phyloP scores from a whole-genome alignment of 2,113 vertebrate species.

The Halichoerus grypus region DNA sequence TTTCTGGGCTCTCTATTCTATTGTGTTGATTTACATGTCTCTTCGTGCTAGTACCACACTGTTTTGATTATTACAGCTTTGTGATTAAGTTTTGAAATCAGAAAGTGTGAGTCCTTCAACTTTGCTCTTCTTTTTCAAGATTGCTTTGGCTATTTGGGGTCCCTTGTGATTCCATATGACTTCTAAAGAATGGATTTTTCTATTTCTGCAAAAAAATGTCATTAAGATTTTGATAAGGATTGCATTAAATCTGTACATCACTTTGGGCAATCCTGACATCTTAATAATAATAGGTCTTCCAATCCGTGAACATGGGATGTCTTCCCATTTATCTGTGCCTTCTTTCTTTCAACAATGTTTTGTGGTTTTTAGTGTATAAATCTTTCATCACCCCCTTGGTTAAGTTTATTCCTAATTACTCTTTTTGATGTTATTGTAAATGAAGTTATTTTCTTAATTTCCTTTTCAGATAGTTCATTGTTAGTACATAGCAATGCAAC shows the following conservation, averaged over 20 bases:
- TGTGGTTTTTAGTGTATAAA: neutral
- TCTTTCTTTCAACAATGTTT: neutral
- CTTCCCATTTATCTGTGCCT: neutral
- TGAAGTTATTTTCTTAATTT: neutral
- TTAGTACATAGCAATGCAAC: neutral
- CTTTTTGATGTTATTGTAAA: neutral
- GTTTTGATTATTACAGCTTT: neutral
- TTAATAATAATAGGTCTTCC: neutral
- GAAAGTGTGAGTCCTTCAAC: neutral
- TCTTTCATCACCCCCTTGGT: neutral
- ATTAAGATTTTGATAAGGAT: neutral
- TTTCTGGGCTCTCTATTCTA: neutral
- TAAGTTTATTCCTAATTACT: neutral
- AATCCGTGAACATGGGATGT: neutral
- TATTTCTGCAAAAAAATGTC: neutral
- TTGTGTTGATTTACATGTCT: neutral
- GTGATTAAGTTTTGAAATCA: neutral
- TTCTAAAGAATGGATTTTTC: neutral
- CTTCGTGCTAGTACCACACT: neutral
- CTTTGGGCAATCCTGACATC: neutral
- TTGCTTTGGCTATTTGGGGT: neutral
- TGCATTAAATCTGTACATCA: neutral
- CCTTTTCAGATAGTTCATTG: neutral
- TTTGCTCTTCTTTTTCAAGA: neutral
- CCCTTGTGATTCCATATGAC: neutral